Conservation (phyloP, 2,113 vertebrate species). For the Actinemys pallida region DNA sequence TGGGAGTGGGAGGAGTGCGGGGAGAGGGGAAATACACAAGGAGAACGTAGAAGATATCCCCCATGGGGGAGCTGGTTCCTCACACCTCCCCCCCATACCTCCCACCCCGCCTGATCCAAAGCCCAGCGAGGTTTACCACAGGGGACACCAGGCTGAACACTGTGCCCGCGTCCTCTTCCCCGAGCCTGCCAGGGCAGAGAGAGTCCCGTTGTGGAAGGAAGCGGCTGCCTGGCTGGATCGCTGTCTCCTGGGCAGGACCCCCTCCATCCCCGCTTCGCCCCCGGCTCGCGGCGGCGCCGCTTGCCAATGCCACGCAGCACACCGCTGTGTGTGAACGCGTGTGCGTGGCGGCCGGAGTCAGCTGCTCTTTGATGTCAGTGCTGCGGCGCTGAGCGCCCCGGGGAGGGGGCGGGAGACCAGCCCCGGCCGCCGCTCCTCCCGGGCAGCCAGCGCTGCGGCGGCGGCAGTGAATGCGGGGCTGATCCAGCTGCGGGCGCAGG, state of each 20-base stretch:
- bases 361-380: constrained; percentile 64
- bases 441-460: background rate
- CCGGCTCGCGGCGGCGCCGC: background rate
- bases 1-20: background rate
- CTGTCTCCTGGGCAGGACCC: no score
- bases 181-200: background rate
- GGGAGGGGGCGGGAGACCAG: background rate
- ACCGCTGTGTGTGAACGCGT: background rate
- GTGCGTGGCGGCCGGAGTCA: background rate
- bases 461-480: no score
- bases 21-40: background rate
- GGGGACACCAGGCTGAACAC: no score
- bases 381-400: constrained; percentile 6
- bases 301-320: background rate
- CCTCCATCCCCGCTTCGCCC: background rate
- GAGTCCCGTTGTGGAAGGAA: background rate
- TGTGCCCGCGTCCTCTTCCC: background rate
- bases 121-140: background rate
- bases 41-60: background rate
- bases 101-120: background rate
- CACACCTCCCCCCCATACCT: no score
- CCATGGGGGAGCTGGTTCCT: background rate
- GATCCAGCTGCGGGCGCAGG: no score
- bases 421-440: background rate
- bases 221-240: background rate